Evolutionary conservation across 2,113 vertebrate species (phyloP).

Genomic region (Leucosticte australis): DNA sequence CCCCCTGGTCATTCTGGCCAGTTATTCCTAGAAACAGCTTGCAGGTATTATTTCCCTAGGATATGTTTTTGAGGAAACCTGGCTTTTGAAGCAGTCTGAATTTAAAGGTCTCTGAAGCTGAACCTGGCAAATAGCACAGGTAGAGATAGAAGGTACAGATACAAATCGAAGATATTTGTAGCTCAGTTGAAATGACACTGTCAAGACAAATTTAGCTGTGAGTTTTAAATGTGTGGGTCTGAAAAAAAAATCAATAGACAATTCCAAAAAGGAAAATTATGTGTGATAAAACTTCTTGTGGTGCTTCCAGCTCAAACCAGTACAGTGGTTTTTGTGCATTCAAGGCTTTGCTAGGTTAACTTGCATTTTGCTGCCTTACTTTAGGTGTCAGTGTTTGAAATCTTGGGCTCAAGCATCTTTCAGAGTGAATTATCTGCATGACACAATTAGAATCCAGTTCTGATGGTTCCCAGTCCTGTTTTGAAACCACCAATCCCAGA

Average conservation of each 20-base stretch:
- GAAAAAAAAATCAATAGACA: neutral
- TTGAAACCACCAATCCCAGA: neutral
- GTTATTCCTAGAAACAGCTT: neutral
- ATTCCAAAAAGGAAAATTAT: neutral
- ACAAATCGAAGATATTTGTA: neutral
- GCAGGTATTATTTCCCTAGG: neutral
- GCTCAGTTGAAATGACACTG: neutral
- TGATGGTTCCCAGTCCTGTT: slow-evolving; percentile 16
- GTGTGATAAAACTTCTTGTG: neutral
- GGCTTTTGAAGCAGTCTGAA: neutral
- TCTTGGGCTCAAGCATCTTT: neutral
- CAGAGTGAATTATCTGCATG: neutral
- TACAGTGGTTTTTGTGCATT: neutral
- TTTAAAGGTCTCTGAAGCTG: neutral
- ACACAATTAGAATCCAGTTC: neutral
- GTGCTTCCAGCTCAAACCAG: neutral
- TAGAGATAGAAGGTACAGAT: neutral
- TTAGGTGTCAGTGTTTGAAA: neutral
- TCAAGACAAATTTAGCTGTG: neutral
- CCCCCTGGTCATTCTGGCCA: neutral
- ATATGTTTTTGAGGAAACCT: neutral
- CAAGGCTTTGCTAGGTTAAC: neutral
- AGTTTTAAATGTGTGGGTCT: neutral
- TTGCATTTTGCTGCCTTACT: neutral
- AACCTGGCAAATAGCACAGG: neutral